Percentiles rank a stretch among this genome's conserved stretches.
Conservation (phyloP, 2,888 invertebrate species). For the Syrphus vitripennis region DNA sequence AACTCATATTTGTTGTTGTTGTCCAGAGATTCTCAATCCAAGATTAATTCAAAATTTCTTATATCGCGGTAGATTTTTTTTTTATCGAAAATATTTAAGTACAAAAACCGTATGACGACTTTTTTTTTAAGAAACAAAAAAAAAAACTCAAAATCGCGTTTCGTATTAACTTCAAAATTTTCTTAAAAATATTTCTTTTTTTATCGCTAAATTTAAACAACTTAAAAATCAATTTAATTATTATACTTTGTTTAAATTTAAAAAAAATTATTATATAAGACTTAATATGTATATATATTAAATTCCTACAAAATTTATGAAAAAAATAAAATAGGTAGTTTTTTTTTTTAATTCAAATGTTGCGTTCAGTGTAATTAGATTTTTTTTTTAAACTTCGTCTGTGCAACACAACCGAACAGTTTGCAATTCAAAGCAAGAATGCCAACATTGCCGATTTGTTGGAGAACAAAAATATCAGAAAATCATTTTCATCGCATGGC, state of each 20-base stretch:
- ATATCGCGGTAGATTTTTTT: not conserved
- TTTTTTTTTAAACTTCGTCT: not conserved
- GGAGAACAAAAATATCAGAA: slow-evolving; percentile 62
- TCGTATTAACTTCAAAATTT: not conserved
- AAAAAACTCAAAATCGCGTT: slow-evolving; percentile 9
- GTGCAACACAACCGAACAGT: slow-evolving; percentile 79
- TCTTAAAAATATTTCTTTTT: not conserved
- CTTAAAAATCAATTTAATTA: not conserved
- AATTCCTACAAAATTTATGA: slow-evolving; percentile 4
- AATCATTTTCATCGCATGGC: slow-evolving; percentile 30
- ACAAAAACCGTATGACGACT: slow-evolving; percentile 8
- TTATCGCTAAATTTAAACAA: not conserved
- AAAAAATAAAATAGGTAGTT: too few relatives aligned
- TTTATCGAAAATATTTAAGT: slow-evolving; percentile 21
- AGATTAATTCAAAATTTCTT: not conserved
- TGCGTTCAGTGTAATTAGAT: slow-evolving; percentile 17
- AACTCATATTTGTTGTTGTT: slow-evolving; percentile 80
- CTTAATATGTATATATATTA: not conserved
- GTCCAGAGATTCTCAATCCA: slow-evolving; percentile 54
- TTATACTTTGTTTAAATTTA: not conserved
- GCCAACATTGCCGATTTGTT: slow-evolving; percentile 77
- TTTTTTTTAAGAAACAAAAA: not conserved
- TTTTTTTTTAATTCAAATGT: not conserved
- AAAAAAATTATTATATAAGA: too few relatives aligned
- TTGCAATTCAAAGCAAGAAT: slow-evolving; percentile 81